These are phyloP conservation scores for Therioaphis trifolii DNA, from an alignment of 2,888 invertebrate species.

Conservation along the genomic window DNA sequence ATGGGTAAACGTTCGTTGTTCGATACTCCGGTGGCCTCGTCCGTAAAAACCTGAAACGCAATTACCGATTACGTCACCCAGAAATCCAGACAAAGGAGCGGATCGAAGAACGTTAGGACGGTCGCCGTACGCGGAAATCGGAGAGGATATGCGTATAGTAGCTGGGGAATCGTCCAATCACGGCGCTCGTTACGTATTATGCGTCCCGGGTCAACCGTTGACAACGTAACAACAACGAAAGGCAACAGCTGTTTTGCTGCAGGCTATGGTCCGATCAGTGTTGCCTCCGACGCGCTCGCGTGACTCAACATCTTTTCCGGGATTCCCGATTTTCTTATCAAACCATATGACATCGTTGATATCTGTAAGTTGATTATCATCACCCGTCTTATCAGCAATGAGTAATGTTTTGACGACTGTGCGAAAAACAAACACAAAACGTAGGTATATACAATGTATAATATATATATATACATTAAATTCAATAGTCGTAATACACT, in stretches of 20 bases:
- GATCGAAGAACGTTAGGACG: too few species aligned
- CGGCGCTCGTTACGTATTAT: background rate
- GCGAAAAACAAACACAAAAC: too few species aligned
- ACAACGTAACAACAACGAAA: too few species aligned
- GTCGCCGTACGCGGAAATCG: background rate
- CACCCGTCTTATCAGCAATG: background rate
- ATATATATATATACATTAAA: background rate
- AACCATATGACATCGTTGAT: constrained; percentile 15
- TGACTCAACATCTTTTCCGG: background rate
- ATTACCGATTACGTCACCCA: too few species aligned
- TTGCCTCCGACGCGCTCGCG: background rate
- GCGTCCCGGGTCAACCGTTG: too few species aligned
- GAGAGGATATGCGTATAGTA: background rate
- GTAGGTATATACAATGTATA: background rate
- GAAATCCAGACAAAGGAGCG: too few species aligned
- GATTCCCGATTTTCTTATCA: background rate
- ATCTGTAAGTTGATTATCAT: too few species aligned
- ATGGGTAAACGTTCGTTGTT: too few species aligned
- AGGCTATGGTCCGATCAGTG: too few species aligned
- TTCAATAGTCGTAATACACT: background rate
- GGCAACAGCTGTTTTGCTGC: too few species aligned
- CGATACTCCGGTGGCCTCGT: too few species aligned
- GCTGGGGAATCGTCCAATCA: background rate
- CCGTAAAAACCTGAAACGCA: too few species aligned
- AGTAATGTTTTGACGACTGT: background rate